Conservation (phyloP, 1,140 invertebrate genomes). For the Lucilia cuprina region DNA sequence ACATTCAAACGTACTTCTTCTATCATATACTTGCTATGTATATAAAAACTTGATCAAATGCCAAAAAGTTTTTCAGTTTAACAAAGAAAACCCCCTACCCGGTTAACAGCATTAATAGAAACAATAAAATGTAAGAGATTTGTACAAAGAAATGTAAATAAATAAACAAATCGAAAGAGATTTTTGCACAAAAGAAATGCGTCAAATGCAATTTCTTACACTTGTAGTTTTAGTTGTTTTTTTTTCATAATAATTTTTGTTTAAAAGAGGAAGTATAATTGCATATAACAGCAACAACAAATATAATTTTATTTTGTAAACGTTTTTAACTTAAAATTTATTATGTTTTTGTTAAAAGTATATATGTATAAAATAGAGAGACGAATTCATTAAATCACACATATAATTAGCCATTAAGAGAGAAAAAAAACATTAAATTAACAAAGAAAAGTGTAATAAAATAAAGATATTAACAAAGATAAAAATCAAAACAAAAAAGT, state of each 20-base stretch:
- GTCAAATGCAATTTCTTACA: background rate
- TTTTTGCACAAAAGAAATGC: background rate
- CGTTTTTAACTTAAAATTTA: background rate
- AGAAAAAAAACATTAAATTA: background rate
- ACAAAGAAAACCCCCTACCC: too few relatives aligned
- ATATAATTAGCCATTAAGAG: background rate
- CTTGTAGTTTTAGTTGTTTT: background rate
- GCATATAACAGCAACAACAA: background rate
- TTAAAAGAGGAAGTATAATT: background rate
- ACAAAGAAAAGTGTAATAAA: background rate
- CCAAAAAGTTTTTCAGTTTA: background rate
- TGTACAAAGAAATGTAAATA: too few relatives aligned
- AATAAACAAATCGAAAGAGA: too few relatives aligned
- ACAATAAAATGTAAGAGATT: too few relatives aligned
- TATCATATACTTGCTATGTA: background rate
- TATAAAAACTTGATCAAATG: background rate
- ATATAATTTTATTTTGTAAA: background rate
- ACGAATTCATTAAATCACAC: constrained; percentile 4
- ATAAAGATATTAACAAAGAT: background rate
- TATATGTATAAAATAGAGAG: background rate
- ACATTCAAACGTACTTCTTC: background rate
- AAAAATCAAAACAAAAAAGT: background rate
- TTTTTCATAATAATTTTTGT: background rate
- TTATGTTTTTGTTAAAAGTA: background rate
- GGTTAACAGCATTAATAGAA: too few relatives aligned